A percentile compares a stretch with the other conserved stretches of the same genome.
phyloP scores from a whole-genome alignment of 1,140 invertebrate species.

The Reticulitermes speratus region DNA sequence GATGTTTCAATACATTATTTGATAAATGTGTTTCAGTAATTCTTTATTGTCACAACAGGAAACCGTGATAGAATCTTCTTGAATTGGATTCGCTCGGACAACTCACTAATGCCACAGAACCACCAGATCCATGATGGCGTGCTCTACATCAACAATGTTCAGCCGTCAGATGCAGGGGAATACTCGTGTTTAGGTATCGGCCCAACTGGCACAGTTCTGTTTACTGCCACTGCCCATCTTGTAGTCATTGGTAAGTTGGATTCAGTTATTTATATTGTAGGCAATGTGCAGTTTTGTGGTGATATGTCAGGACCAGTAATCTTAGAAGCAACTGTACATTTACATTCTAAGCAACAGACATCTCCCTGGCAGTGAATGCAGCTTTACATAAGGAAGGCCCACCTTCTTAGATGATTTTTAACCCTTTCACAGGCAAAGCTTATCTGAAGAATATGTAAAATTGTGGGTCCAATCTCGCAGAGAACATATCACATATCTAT shows the following conservation, averaged over 20 bases:
- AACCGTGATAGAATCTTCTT: constrained; percentile 37
- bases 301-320: neutral
- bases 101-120: constrained; percentile 56
- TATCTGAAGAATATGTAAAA: too few relatives aligned
- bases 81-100: constrained; percentile 65
- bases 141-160: constrained; percentile 62
- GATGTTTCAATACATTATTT: too few relatives aligned
- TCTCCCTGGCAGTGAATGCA: too few relatives aligned
- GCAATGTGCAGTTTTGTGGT: neutral
- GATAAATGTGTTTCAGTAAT: too few relatives aligned
- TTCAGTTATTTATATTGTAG: neutral
- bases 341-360: too few relatives aligned
- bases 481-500: too few relatives aligned
- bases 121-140: constrained; percentile 58
- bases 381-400: too few relatives aligned
- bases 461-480: too few relatives aligned
- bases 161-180: constrained; percentile 66
- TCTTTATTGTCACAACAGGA: neutral
- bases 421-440: too few relatives aligned
- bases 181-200: constrained; percentile 73
- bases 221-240: constrained; percentile 53
- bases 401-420: too few relatives aligned
- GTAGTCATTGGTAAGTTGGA: constrained; percentile 57
- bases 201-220: constrained; percentile 48
- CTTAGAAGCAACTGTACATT: neutral